Evolutionary conservation across 1,140 invertebrate genomes (phyloP).

Genomic region (Drosophila sulfurigaster): DNA sequence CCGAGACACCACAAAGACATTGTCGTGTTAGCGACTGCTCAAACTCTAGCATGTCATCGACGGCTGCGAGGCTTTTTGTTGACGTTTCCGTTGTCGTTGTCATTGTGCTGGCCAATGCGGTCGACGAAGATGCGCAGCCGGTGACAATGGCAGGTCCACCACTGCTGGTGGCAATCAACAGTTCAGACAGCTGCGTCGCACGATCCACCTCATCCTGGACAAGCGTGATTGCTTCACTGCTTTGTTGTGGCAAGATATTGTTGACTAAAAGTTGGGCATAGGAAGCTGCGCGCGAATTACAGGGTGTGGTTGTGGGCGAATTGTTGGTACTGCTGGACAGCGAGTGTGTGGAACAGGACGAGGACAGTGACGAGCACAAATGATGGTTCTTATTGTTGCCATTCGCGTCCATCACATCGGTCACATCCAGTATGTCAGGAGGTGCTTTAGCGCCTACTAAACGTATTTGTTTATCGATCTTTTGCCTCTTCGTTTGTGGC

Average conservation of each 20-base stretch:
- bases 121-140: no score
- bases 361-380: conserved; percentile 75
- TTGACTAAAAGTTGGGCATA: conserved; percentile 72
- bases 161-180: conserved; percentile 41
- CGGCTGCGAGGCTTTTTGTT: conserved; percentile 32
- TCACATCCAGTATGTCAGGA: conserved; percentile 66
- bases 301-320: conserved; percentile 75
- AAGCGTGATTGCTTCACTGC: conserved; percentile 17
- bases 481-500: conserved; percentile 79
- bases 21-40: conserved; percentile 89
- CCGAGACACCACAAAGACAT: conserved; percentile 91
- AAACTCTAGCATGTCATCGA: conserved; percentile 84
- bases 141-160: no score
- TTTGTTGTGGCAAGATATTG: conserved; percentile 77
- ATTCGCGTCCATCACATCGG: conserved; percentile 63
- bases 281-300: conserved; percentile 70
- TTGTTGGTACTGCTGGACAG: conserved; percentile 73
- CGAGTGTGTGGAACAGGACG: conserved; percentile 70
- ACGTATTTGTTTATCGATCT: conserved; percentile 84
- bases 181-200: conserved; percentile 66
- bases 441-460: conserved; percentile 55
- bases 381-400: conserved; percentile 61
- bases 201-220: conserved; percentile 74
- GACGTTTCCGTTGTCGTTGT: background rate
- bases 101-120: no score